Evolutionary conservation across 1,140 invertebrate genomes (phyloP).

Genomic region (Centruroides vittatus): DNA sequence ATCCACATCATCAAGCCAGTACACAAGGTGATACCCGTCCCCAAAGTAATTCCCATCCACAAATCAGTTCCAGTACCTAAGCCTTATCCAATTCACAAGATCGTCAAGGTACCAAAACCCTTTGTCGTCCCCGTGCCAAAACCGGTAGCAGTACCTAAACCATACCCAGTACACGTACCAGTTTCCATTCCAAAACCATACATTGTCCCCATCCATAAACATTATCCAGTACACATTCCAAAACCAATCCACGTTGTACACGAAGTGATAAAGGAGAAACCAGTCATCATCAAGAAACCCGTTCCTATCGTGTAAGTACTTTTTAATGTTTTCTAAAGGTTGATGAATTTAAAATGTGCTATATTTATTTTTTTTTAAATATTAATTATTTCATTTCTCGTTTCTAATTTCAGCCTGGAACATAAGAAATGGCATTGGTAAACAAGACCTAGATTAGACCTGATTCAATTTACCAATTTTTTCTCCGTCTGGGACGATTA

Average conservation of each 20-base stretch:
- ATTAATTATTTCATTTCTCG: too few species aligned
- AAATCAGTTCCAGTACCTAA: conserved; percentile 24
- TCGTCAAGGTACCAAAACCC: conserved; percentile 17
- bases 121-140: conserved; percentile 19
- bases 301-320: conserved; percentile 13
- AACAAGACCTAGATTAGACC: too few species aligned
- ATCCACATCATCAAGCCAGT: neutral
- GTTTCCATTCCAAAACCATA: conserved; percentile 15
- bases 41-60: conserved; percentile 20
- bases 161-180: conserved; percentile 20
- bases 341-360: neutral
- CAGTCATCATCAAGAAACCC: conserved; percentile 13
- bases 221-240: conserved; percentile 11
- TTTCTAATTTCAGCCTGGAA: too few species aligned
- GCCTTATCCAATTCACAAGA: conserved; percentile 17
- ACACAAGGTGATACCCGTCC: conserved; percentile 8
- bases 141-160: conserved; percentile 20
- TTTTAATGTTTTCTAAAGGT: neutral
- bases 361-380: too few species aligned
- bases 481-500: too few species aligned
- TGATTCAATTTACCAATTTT: too few species aligned
- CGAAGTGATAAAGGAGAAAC: conserved; percentile 11
- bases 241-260: conserved; percentile 11
- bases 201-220: conserved; percentile 11
- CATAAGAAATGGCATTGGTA: too few species aligned